Percentiles rank a stretch among this genome's conserved stretches.
Conservation (phyloP, 2,113 vertebrate genomes). For the Macquaria australasica region DNA sequence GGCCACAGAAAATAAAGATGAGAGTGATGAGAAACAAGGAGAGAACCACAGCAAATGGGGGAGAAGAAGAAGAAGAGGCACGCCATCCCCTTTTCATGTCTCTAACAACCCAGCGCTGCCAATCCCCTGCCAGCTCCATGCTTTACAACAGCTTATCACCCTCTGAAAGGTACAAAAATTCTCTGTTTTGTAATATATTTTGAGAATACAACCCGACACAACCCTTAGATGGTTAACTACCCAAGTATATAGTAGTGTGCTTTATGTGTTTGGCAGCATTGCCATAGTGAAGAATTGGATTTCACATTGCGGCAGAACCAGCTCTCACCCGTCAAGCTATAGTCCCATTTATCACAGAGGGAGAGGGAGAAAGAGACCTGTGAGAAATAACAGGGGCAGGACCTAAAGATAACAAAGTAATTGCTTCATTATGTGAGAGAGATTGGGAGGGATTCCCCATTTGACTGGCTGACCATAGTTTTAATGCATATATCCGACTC, state of each 20-base stretch:
- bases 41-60: background rate
- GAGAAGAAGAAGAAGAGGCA: conserved; percentile 21
- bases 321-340: conserved; percentile 53
- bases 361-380: conserved; percentile 25
- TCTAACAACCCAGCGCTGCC: conserved; percentile 13
- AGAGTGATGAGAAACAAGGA: conserved; percentile 13
- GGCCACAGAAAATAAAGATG: background rate
- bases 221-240: conserved; percentile 7
- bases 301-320: conserved; percentile 54
- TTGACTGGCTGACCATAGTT: background rate
- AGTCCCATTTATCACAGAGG: conserved; percentile 48
- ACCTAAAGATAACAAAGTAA: conserved; percentile 30
- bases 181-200: conserved; percentile 15
- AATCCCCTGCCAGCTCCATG: background rate
- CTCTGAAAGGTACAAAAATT: background rate
- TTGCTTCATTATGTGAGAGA: conserved; percentile 21
- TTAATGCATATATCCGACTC: background rate
- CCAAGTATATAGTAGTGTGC: conserved; percentile 7
- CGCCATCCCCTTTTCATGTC: background rate
- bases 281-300: conserved; percentile 52
- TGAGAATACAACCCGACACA: background rate
- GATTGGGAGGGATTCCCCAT: background rate
- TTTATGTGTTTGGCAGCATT: conserved; percentile 43
- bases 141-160: conserved; percentile 10
- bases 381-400: conserved; percentile 20